Conservation (phyloP, 2,113 vertebrate species). For the Sula dactylatra region DNA sequence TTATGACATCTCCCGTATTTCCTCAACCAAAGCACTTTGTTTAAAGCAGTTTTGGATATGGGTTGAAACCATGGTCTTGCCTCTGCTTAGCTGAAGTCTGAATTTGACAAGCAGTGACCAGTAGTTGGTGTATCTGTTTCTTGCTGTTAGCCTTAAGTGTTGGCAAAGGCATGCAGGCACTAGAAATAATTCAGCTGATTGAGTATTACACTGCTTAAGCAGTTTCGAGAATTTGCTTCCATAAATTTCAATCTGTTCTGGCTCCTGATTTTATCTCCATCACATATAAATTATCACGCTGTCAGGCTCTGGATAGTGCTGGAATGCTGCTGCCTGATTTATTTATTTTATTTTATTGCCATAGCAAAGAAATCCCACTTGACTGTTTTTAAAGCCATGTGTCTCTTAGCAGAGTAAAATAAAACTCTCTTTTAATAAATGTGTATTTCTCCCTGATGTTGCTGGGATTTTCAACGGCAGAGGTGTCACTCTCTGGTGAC, state of each 20-base stretch:
- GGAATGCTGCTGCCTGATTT: not conserved
- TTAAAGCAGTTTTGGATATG: not conserved
- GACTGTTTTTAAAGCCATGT: not conserved
- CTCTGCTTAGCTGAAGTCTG: not conserved
- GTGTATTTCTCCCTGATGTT: not conserved
- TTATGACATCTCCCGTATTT: not conserved
- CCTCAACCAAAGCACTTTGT: not conserved
- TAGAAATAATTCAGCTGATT: not conserved
- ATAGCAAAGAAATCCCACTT: not conserved
- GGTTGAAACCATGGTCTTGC: not conserved
- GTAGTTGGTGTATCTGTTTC: not conserved
- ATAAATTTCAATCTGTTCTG: constrained; percentile 13
- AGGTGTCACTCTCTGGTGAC: not conserved
- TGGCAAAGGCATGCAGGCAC: not conserved
- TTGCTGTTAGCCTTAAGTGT: not conserved
- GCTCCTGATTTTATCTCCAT: constrained; percentile 17
- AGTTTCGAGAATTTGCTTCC: not conserved
- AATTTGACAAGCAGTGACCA: not conserved
- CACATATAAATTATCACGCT: not conserved
- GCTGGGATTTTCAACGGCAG: not conserved
- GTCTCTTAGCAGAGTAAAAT: not conserved
- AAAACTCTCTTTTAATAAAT: not conserved
- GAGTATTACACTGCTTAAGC: not conserved
- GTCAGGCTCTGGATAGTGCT: not conserved
- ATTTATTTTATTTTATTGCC: not conserved